Base-by-base conservation (phyloP, 2,888 invertebrate genomes). In the Andrena trimmerana region DNA sequence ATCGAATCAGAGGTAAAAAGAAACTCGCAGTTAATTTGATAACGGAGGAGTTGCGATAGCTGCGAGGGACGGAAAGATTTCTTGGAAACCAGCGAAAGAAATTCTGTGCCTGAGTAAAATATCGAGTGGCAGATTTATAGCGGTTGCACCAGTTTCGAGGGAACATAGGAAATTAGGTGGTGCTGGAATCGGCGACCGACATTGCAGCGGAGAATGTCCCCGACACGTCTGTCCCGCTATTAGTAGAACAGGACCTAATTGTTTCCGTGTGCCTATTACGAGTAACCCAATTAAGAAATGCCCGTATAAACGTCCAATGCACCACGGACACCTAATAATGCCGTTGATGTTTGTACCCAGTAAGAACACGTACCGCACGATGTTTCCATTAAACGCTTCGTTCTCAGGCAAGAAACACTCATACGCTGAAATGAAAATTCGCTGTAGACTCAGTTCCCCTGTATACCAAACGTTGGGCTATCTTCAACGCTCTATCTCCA, bases 221-320 rank as follows among this genome's bases (percentile, higher is more conserved):
- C 27, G 69, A 74, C 74, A 70, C 69, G 54, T 70, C 52, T 48
- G 31, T 36, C 20, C 27, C 2, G 65, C 69, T 69, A 62, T 75
- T 81, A 66, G 24, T 66, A 57, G 74, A 69, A 48, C 65, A 70
- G 33, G 50, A 70, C 48, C 74, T 70, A 82, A 82, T 82, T 81
- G 75, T 81, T 70, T 81, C 66, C 36, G 74, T 70, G 69, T 80
- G 69, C 29, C 81, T 75, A 67, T 81, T 81, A 67, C 70, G 66
- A 75, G 70, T 60, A 81, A 81, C 69, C 81, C 52, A 82, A 81
- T 82, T 81, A 82, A 82, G 75, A 81, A 82, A 81, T 54, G 54
- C 36, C 33, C 29, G 48, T 69, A 63, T 75, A 75, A 81, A 81
- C 69, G 81, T 62, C 48, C 29, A 31, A 33, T 54, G 54, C 48